A percentile compares a stretch with the other conserved stretches of the same genome.
phyloP scores from a whole-genome alignment of 2,888 invertebrate genomes.

The Glaucopsyche alexis region DNA sequence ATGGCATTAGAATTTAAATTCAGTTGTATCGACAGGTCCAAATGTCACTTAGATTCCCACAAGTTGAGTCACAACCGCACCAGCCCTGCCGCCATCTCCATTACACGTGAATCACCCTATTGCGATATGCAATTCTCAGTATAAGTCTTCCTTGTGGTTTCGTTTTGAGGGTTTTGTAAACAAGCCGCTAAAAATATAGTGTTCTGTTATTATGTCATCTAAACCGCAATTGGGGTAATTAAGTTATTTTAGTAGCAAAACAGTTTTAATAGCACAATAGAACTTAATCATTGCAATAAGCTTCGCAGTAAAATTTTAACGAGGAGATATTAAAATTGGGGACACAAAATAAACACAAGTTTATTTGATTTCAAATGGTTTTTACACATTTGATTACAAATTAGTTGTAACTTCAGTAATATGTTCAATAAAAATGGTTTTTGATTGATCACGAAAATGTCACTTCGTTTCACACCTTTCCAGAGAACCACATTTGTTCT shows the following conservation, averaged over 20 bases:
- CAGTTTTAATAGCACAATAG: not conserved
- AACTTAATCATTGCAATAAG: not conserved
- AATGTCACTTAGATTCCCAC: conserved; percentile 35
- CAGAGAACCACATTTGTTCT: too few relatives aligned
- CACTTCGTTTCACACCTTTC: too few relatives aligned
- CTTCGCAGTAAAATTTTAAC: not conserved
- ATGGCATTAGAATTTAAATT: too few relatives aligned
- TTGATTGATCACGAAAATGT: too few relatives aligned
- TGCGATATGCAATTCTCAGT: conserved; percentile 48
- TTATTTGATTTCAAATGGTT: too few relatives aligned
- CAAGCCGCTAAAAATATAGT: conserved; percentile 39
- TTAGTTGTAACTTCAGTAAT: too few relatives aligned
- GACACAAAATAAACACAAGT: not conserved
- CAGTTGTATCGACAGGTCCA: not conserved
- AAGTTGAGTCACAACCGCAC: conserved; percentile 36
- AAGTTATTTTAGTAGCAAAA: not conserved
- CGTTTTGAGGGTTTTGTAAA: conserved; percentile 35
- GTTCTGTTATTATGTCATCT: not conserved
- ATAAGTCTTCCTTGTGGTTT: conserved; percentile 57
- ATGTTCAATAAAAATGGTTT: too few relatives aligned
- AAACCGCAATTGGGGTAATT: conserved; percentile 16
- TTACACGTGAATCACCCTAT: conserved; percentile 60
- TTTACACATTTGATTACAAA: too few relatives aligned
- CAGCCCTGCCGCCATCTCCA: conserved; percentile 48
- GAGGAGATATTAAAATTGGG: conserved; percentile 1